These are phyloP conservation scores for Gobio gobio DNA, from an alignment of 2,113 vertebrate genomes.

Conservation along the genomic window DNA sequence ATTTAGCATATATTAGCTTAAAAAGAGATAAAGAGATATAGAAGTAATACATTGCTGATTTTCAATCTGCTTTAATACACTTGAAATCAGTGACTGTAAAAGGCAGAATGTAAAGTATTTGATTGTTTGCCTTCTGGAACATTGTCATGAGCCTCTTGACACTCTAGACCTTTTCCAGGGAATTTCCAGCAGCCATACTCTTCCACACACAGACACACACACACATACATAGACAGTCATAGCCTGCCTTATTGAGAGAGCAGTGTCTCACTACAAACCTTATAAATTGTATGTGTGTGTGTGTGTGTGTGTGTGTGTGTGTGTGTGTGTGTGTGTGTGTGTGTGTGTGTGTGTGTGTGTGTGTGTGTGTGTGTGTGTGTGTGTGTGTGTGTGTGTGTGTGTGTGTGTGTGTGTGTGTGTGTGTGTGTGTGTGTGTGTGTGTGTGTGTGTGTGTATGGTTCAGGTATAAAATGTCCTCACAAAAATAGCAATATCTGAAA, in stretches of 20 bases:
- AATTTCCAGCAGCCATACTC: constrained; percentile 10
- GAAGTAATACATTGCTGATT: background rate
- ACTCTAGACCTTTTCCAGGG: constrained; percentile 1
- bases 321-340: too few species aligned
- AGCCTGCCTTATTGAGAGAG: background rate
- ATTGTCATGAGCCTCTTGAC: background rate
- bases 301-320: too few species aligned
- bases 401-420: too few species aligned
- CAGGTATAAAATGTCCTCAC: too few species aligned
- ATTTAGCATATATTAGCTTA: background rate
- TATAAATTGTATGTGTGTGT: too few species aligned
- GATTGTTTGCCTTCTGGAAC: constrained; percentile 5
- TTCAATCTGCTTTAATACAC: background rate
- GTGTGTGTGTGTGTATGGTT: too few species aligned
- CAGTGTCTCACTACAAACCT: background rate
- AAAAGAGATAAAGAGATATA: background rate
- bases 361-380: too few species aligned
- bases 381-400: too few species aligned
- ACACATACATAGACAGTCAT: background rate
- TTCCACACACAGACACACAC: background rate
- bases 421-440: too few species aligned
- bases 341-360: too few species aligned
- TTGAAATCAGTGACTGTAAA: background rate
- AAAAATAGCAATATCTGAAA: too few species aligned
- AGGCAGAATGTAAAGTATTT: constrained; percentile 5